These are phyloP conservation scores for Barnardius zonarius DNA, from an alignment of 2,113 vertebrate genomes.

Conservation along the genomic window DNA sequence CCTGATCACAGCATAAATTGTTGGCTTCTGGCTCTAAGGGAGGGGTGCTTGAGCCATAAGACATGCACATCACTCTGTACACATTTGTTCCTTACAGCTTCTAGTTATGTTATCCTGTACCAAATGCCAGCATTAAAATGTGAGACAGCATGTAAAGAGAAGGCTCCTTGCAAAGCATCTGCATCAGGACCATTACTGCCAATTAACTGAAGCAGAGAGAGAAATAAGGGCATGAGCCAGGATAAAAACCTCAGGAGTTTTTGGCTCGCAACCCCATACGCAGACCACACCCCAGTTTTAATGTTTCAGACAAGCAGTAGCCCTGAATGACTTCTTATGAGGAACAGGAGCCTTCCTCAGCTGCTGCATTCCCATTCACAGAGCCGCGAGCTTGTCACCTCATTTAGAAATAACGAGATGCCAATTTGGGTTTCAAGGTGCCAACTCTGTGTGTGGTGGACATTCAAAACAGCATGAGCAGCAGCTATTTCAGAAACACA, in stretches of 20 bases:
- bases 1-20: background rate
- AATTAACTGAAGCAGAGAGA: background rate
- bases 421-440: background rate
- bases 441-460: background rate
- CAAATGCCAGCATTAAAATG: background rate
- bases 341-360: background rate
- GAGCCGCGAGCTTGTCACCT: background rate
- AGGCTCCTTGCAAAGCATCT: background rate
- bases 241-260: conserved; percentile 20
- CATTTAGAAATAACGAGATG: background rate
- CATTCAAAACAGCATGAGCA: background rate
- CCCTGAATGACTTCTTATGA: background rate
- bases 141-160: background rate
- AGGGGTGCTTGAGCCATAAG: background rate
- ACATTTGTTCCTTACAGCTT: background rate
- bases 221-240: conserved; percentile 9
- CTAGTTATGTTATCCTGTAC: background rate
- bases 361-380: background rate
- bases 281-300: background rate
- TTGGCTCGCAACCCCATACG: background rate
- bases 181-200: background rate
- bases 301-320: background rate
- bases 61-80: fast-evolving
- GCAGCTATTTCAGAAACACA: background rate
- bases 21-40: background rate